Conservation (phyloP, 2,888 invertebrate species). For the Holacanthella duospinosa region DNA sequence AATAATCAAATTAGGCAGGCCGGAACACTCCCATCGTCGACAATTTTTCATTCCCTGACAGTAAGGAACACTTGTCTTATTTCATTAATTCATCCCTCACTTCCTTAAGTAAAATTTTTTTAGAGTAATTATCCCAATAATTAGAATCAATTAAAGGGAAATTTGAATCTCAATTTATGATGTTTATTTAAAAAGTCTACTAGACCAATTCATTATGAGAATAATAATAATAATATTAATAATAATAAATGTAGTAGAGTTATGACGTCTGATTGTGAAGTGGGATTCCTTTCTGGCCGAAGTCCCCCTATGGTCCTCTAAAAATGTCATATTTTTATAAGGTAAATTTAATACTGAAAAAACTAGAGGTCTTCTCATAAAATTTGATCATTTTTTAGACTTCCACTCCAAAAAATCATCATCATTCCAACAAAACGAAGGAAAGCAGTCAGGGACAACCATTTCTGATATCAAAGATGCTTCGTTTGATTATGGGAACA, state of each 20-base stretch:
- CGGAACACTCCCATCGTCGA: neutral
- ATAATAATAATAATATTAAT: too few species aligned
- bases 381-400: neutral
- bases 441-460: too few species aligned
- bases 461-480: constrained; percentile 23
- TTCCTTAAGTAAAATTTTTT: neutral
- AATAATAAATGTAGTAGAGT: too few species aligned
- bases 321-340: too few species aligned
- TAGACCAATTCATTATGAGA: too few species aligned
- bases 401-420: neutral
- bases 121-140: neutral
- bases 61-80: neutral
- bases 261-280: too few species aligned
- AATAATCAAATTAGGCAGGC: neutral
- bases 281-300: too few species aligned
- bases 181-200: neutral
- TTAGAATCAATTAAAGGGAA: neutral
- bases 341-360: too few species aligned
- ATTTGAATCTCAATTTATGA: neutral
- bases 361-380: too few species aligned
- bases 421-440: too few species aligned
- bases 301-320: too few species aligned
- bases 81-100: neutral
- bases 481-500: constrained; percentile 30
- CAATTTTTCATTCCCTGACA: neutral